Conservation (phyloP, 2,113 vertebrate genomes). For the Tinamus guttatus region DNA sequence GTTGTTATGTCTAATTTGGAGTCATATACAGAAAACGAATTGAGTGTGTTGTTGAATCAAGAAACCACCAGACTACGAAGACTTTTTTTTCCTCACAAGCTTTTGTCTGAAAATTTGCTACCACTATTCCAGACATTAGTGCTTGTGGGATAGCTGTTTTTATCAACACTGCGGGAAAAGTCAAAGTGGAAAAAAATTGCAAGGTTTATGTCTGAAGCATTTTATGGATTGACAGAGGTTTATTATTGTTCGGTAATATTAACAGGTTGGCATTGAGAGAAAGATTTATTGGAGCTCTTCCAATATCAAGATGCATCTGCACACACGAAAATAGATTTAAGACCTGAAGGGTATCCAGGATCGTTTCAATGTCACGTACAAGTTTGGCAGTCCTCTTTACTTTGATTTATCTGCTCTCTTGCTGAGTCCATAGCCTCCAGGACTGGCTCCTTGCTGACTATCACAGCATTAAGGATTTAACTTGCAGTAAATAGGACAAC, state of each 20-base stretch:
- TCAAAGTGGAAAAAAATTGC: constrained; percentile 15
- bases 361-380: constrained; percentile 38
- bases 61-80: neutral
- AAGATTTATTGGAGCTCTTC: constrained; percentile 27
- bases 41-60: neutral
- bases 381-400: constrained; percentile 41
- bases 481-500: neutral
- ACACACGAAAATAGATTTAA: constrained; percentile 55
- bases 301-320: constrained; percentile 20
- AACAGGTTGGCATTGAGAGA: neutral
- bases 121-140: neutral
- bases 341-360: constrained; percentile 37
- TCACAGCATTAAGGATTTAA: constrained; percentile 10
- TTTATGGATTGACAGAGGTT: constrained; percentile 6
- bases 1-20: neutral
- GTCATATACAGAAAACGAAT: neutral
- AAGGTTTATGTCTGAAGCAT: neutral
- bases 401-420: constrained; percentile 56
- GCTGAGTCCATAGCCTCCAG: constrained; percentile 1
- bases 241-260: constrained; percentile 28
- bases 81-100: neutral
- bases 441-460: constrained; percentile 26
- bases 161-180: constrained; percentile 6
- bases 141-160: neutral
- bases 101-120: neutral